Base-by-base conservation (phyloP, 2,113 vertebrate species). In the Cariama cristata region DNA sequence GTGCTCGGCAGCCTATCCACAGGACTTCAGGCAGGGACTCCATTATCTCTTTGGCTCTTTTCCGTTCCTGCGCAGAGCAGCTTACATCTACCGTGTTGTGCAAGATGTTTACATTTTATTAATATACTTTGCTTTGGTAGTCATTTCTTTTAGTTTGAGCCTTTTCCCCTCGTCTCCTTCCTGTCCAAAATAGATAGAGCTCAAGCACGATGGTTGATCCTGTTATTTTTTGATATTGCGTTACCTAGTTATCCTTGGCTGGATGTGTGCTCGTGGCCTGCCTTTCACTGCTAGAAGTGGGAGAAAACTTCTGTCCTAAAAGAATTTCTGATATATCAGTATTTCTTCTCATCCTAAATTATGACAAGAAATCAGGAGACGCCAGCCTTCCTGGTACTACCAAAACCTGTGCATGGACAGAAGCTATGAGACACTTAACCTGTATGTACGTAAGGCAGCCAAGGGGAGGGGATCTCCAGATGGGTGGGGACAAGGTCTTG, bases 31-130 rank as follows among this genome's bases (percentile, higher is more conserved):
- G 93, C 85, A 86, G 58, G 40, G 52, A 30, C 79, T 90, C 49
- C 81, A 83, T 95, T 93, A 89, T 69, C 86, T 84, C 24, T 74
- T 94, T 93, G 93, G 90, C 92, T 87, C 71, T 49, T 72, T 42
- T 50, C 63, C 8, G 12, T 52, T 63, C 73, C 60, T 91, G 68
- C 4, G 0, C 0, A 0, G 56, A 79, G 66, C 80, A 44, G 4
- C 68, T 59, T 33, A 2, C 42, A 38, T 47, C 49, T 72, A 13
- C 1, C 1, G 42, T 2, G 0, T 72, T 92, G 79, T 52, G 88
- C 88, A 88, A 94, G 79, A 59, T 12, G 20, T 27, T 74, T 2
- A 0, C 1, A 1, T 45, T 85, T 85, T 49, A 11, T 49, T 79
- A 13, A 32, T 28, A 33, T 28, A 45, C 62, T 27, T 69, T 2